A percentile compares a stretch with the other conserved stretches of the same genome.
phyloP scores from a whole-genome alignment of 2,888 invertebrate species.

The Eupelmus urozonus region DNA sequence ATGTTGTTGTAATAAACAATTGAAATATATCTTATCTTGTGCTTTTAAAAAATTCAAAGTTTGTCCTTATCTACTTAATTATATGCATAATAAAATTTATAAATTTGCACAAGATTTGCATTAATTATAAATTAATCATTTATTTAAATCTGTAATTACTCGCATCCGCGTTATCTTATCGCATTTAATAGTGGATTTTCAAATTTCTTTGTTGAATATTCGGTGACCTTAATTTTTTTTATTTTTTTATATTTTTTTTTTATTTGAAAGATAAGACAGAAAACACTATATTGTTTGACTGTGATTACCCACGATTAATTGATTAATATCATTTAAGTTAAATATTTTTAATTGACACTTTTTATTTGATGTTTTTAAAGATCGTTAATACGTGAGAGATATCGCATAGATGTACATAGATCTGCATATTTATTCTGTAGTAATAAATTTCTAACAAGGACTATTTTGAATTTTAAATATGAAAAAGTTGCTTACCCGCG shows the following conservation, averaged over 20 bases:
- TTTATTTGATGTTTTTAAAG: neutral
- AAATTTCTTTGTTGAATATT: too few relatives aligned
- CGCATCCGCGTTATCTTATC: slow-evolving; percentile 3
- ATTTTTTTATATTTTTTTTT: too few relatives aligned
- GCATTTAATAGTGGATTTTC: neutral
- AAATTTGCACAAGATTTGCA: slow-evolving; percentile 13
- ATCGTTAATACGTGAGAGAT: too few relatives aligned
- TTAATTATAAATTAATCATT: neutral
- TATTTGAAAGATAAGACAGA: too few relatives aligned
- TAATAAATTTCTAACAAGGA: too few relatives aligned
- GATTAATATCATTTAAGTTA: neutral
- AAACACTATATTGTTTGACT: too few relatives aligned
- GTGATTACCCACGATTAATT: too few relatives aligned
- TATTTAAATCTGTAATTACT: slow-evolving; percentile 8
- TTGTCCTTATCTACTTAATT: neutral
- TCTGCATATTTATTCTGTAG: too few relatives aligned
- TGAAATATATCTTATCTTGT: neutral
- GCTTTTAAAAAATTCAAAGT: slow-evolving; percentile 4
- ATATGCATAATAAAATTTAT: neutral
- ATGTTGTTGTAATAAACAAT: slow-evolving; percentile 3
- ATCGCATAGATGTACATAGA: too few relatives aligned
- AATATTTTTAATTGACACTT: neutral
- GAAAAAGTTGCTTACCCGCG: too few relatives aligned
- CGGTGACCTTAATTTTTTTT: too few relatives aligned
- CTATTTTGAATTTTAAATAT: too few relatives aligned